phyloP scores from a whole-genome alignment of 2,113 vertebrate genomes.

The Tragelaphus strepsiceros region DNA sequence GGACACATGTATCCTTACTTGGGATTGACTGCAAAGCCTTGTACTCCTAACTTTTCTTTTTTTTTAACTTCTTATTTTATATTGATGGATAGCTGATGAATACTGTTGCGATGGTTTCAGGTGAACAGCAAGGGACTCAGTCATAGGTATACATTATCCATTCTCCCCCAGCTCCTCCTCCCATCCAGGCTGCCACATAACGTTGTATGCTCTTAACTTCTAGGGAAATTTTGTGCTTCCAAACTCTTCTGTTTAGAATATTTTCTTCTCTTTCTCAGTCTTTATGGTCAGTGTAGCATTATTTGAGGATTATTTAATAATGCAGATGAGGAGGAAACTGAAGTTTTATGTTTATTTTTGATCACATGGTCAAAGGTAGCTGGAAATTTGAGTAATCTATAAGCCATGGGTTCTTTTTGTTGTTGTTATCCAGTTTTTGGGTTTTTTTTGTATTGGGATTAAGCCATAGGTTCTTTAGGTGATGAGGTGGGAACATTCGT shows the following conservation, averaged over 20 bases:
- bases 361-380: neutral
- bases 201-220: neutral
- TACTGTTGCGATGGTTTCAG: neutral
- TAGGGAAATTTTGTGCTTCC: neutral
- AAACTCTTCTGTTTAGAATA: neutral
- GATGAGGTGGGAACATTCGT: slow-evolving; percentile 8
- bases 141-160: neutral
- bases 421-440: neutral
- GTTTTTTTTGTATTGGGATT: neutral
- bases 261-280: neutral
- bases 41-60: neutral
- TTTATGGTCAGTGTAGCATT: neutral
- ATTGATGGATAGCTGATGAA: neutral
- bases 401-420: neutral
- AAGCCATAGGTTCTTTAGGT: neutral
- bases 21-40: neutral
- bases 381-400: slow-evolving; percentile 14
- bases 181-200: neutral
- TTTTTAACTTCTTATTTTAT: neutral
- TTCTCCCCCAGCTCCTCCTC: neutral
- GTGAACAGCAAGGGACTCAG: neutral
- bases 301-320: slow-evolving; percentile 15
- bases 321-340: neutral
- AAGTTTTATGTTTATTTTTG: neutral
- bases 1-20: neutral